phyloP scores from a whole-genome alignment of 1,140 invertebrate genomes.

The Metaphire vulgaris region DNA sequence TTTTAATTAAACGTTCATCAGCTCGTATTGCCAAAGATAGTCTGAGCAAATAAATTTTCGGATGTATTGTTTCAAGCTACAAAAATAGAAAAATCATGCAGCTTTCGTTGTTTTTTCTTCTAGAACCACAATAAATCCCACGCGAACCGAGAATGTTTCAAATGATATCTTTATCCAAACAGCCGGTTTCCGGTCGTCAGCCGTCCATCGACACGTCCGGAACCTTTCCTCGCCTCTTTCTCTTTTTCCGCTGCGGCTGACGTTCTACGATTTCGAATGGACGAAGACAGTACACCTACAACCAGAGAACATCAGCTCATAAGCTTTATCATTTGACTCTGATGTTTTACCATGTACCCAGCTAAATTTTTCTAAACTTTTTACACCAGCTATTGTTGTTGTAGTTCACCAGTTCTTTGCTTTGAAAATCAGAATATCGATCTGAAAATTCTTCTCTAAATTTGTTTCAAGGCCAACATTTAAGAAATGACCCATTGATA shows the following conservation, averaged over 20 bases:
- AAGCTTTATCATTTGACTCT: not conserved
- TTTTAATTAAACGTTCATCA: not conserved
- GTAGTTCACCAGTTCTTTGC: too few relatives aligned
- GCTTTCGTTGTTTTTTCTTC: not conserved
- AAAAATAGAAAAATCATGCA: not conserved
- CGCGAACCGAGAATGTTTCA: too few relatives aligned
- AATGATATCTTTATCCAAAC: too few relatives aligned
- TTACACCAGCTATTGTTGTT: too few relatives aligned
- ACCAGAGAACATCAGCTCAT: not conserved
- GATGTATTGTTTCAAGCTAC: not conserved
- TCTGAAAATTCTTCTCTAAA: too few relatives aligned
- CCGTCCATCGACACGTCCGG: not conserved
- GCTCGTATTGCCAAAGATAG: not conserved
- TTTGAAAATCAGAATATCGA: too few relatives aligned
- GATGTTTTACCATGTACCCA: too few relatives aligned
- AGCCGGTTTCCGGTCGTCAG: not conserved
- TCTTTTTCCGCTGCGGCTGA: slow-evolving; percentile 17
- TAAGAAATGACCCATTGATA: too few relatives aligned
- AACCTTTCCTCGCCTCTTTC: not conserved
- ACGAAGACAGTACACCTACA: slow-evolving; percentile 30
- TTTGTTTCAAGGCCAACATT: too few relatives aligned
- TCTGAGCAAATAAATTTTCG: not conserved
- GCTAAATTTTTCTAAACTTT: too few relatives aligned
- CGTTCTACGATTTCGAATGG: slow-evolving; percentile 28
- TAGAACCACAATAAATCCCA: not conserved